A percentile compares a stretch with the other conserved stretches of the same genome.
These are phyloP conservation scores for Protonibea diacanthus DNA, from an alignment of 2,797 vertebrate genomes.

Conservation along the genomic window DNA sequence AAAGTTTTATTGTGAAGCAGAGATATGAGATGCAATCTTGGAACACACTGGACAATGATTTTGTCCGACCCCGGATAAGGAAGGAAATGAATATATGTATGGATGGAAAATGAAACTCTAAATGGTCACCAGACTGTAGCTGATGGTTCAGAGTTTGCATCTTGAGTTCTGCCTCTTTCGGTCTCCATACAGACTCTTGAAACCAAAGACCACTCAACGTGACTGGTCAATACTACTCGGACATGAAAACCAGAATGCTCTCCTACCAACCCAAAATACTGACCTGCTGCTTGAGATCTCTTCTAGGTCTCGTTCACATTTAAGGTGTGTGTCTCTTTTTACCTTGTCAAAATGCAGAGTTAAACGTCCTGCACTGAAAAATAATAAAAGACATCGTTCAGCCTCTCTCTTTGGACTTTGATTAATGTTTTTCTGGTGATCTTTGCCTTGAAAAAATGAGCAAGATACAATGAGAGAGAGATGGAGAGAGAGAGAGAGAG, in stretches of 20 bases:
- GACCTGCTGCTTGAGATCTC: neutral
- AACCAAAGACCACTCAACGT: no score
- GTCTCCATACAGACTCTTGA: no score
- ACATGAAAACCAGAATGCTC: no score
- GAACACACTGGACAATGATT: no score
- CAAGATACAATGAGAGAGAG: neutral
- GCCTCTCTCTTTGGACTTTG: neutral
- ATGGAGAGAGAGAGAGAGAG: conserved; percentile 18
- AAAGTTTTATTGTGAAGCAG: neutral
- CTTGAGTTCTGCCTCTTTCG: no score
- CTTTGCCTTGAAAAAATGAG: neutral
- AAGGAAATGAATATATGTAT: no score
- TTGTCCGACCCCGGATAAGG: no score
- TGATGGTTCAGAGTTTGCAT: no score
- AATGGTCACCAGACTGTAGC: no score
- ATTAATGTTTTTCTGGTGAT: neutral
- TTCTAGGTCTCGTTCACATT: neutral
- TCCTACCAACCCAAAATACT: neutral
- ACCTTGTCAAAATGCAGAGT: neutral
- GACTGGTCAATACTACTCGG: no score
- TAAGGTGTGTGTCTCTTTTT: neutral
- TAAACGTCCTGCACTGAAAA: neutral
- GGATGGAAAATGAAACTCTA: no score
- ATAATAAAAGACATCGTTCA: neutral
- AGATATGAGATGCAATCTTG: neutral